phyloP scores from a whole-genome alignment of 2,888 invertebrate genomes.

The Troides aeacus region DNA sequence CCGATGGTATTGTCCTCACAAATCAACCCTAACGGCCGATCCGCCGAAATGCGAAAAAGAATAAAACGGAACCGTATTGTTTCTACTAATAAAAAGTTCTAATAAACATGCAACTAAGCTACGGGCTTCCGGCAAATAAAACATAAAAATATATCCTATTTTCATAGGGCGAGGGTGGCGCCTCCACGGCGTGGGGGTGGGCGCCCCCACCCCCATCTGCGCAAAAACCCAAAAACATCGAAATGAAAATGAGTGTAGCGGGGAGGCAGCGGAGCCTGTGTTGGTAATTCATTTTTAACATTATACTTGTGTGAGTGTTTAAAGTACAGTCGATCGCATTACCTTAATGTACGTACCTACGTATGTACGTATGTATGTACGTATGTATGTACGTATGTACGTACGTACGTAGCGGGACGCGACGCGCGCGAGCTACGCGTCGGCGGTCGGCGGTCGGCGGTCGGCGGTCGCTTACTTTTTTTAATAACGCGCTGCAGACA shows the following conservation, averaged over 20 bases:
- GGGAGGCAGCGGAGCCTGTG: slow-evolving; percentile 68
- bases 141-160: slow-evolving; percentile 81
- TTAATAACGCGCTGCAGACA: background rate
- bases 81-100: slow-evolving; percentile 79
- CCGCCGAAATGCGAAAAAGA: slow-evolving; percentile 46
- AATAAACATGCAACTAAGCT: slow-evolving; percentile 81
- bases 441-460: too few relatives aligned
- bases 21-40: slow-evolving; percentile 52
- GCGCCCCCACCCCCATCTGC: slow-evolving; percentile 60
- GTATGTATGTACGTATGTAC: too few relatives aligned
- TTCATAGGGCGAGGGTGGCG: slow-evolving; percentile 75
- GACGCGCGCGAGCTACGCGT: too few relatives aligned
- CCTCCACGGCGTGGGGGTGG: slow-evolving; percentile 41
- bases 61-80: slow-evolving; percentile 49
- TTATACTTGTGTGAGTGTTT: slow-evolving; percentile 78
- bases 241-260: slow-evolving; percentile 80
- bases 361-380: too few relatives aligned
- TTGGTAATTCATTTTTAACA: slow-evolving; percentile 81
- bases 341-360: slow-evolving; percentile 33
- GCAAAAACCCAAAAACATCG: slow-evolving; percentile 81
- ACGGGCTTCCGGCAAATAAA: slow-evolving; percentile 79
- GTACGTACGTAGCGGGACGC: too few relatives aligned
- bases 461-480: slow-evolving; percentile 17
- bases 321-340: slow-evolving; percentile 69
- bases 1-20: slow-evolving; percentile 62